Base-by-base conservation (phyloP, 1,140 invertebrate genomes). In the Tribolium madens region DNA sequence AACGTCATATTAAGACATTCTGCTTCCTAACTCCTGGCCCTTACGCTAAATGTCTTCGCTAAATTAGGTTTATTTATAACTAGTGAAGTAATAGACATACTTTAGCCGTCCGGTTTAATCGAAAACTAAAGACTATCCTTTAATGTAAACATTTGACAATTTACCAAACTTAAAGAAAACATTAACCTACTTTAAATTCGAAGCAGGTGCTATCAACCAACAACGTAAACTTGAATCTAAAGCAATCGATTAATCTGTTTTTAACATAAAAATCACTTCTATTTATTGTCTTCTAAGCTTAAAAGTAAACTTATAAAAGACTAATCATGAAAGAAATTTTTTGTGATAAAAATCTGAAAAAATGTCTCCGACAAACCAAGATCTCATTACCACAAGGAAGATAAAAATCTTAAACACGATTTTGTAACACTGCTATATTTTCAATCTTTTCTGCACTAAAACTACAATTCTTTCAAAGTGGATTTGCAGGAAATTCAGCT, bases 1-100 rank as follows among this genome's bases (percentile, higher is more conserved):
- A 64, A 64, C 26, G 57, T 64, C 57, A 64, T 64, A 64, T 64
- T 64, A 64, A 64, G 57, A 64, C 57, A 64, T 64, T 64, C 57
- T 64, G 26, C 57, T 64, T 15, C 57, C 57, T 57, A 57, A 57
- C 17, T 36, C 26, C 57, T 33, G 17, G 26, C 26, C 57, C 21
- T 64, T 64, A 26, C 26, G 31, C 9, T 12, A 64, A 64, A 31
- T 33, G 26, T 33, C 26, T 33, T 33, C 31, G 12, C 57, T 64
- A 64, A 31, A 64, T 33, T 14, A 64, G 9, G 5, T 33, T 64
- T 64, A 33, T 33, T 13, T 33, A 31, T 33, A 64, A 13, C 57
- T 3, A 26, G 13, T 57, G 18, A 17, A 21, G 2, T 42, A 42
- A 42, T 42, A 42, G 2, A 3, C 21, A 4, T 0, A 10, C 36